Base-by-base conservation (phyloP, 2,113 vertebrate genomes). In the Sceloporus undulatus region DNA sequence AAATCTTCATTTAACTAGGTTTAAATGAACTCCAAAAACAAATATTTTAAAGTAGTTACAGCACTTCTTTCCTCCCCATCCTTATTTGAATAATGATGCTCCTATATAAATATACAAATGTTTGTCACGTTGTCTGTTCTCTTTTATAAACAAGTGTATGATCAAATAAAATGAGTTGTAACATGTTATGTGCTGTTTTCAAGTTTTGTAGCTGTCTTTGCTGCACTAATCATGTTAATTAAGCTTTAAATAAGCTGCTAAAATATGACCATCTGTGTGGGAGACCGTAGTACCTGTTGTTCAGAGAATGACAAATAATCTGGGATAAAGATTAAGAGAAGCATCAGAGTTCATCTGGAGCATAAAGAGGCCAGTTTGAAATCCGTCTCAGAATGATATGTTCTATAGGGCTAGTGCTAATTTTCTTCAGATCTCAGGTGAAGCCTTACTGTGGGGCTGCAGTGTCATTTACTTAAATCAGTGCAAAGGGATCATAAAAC, bases 271-370 rank as follows among this genome's bases (percentile, higher is more conserved):
- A 97, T 98, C 97, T 98, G 96, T 84, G 77, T 92, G 81, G 27
- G 27, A 48, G 85, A 82, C 84, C 27, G 0, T 9, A 79, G 91
- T 95, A 95, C 94, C 95, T 94, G 93, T 92, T 87, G 92, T 94
- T 94, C 74, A 34, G 90, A 92, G 94, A 93, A 79, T 54, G 79
- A 74, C 66, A 93, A 96, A 92, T 98, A 98, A 98, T 98, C 97
- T 77, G 97, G 97, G 97, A 98, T 98, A 97, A 97, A 91, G 96
- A 97, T 98, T 98, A 98, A 95, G 94, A 90, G 92, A 92, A 93
- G 96, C 89, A 94, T 85, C 65, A 91, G 92, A 38, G 93, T 89
- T 92, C 59, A 74, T 89, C 29, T 85, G 87, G 76, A 92, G 90
- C 89, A 91, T 94, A 88, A 93, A 91, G 88, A 89, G 93, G 88